A percentile compares a stretch with the other conserved stretches of the same genome.
These are phyloP conservation scores for Zelleria hepariella DNA, from an alignment of 2,888 invertebrate species.

Conservation along the genomic window DNA sequence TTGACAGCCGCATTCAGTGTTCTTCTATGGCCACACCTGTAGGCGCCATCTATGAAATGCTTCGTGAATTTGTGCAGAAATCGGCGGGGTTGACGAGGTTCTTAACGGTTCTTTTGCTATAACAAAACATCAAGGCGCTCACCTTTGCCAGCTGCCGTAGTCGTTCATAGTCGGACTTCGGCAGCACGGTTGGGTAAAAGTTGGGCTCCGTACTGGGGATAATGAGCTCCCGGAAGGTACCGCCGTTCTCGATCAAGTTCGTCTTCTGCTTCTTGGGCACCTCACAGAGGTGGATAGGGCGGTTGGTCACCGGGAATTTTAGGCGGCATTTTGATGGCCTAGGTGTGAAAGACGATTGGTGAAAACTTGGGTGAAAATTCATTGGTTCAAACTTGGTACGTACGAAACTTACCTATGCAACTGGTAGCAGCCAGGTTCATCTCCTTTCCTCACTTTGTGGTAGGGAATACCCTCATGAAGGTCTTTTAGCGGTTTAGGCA, in stretches of 20 bases:
- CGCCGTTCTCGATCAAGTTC: conserved; percentile 16
- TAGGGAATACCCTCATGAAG: conserved; percentile 48
- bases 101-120: no score
- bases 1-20: not conserved
- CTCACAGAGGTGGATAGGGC: conserved; percentile 60
- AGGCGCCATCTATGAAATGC: no score
- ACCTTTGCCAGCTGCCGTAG: conserved; percentile 74
- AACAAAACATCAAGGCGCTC: conserved; percentile 9
- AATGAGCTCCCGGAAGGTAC: conserved; percentile 46
- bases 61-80: no score
- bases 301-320: conserved; percentile 48
- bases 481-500: conserved; percentile 44
- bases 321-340: conserved; percentile 62
- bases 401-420: conserved; percentile 39
- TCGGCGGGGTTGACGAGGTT: no score
- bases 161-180: conserved; percentile 71
- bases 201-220: conserved; percentile 66
- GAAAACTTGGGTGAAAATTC: no score
- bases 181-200: conserved; percentile 72
- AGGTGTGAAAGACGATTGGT: no score
- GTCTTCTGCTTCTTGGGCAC: conserved; percentile 36
- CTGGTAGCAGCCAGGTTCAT: conserved; percentile 57
- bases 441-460: conserved; percentile 34
- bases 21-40: no score
- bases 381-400: not conserved